phyloP scores from a whole-genome alignment of 2,888 invertebrate species.

The Syrphus vitripennis region DNA sequence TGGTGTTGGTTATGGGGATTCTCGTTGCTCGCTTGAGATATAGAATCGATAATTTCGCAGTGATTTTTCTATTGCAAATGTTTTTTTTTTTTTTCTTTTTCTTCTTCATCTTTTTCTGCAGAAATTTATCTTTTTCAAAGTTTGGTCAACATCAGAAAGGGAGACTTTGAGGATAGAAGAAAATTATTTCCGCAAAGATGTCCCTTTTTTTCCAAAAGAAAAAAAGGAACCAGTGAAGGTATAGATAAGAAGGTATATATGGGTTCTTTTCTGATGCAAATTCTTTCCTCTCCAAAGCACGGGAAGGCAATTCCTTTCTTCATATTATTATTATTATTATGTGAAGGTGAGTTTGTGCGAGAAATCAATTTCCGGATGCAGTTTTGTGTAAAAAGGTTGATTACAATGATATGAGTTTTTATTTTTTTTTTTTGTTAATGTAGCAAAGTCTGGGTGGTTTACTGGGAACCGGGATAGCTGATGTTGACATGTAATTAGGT shows the following conservation, averaged over 20 bases:
- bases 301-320: conserved; percentile 1
- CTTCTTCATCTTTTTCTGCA: not conserved
- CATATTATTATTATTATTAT: not conserved
- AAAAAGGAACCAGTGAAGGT: conserved; percentile 32
- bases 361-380: conserved; percentile 71
- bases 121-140: conserved; percentile 3
- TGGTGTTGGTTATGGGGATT: not conserved
- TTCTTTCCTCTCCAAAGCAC: conserved; percentile 17
- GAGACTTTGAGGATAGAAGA: conserved; percentile 8
- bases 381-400: conserved; percentile 69
- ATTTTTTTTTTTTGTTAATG: conserved; percentile 20
- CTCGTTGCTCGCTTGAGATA: not conserved
- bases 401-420: conserved; percentile 61
- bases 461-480: conserved; percentile 29
- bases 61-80: conserved; percentile 53
- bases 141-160: conserved; percentile 34
- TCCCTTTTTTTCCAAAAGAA: not conserved
- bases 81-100: not conserved
- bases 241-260: not conserved
- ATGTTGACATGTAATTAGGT: conserved; percentile 69
- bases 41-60: conserved; percentile 67
- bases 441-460: conserved; percentile 15
- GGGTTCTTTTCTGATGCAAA: conserved; percentile 66
- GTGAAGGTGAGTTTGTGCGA: conserved; percentile 21
- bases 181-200: conserved; percentile 69